A percentile compares a stretch with the other conserved stretches of the same genome.
These are phyloP conservation scores for Pararge aegeria DNA, from an alignment of 1,140 invertebrate species.

Conservation along the genomic window DNA sequence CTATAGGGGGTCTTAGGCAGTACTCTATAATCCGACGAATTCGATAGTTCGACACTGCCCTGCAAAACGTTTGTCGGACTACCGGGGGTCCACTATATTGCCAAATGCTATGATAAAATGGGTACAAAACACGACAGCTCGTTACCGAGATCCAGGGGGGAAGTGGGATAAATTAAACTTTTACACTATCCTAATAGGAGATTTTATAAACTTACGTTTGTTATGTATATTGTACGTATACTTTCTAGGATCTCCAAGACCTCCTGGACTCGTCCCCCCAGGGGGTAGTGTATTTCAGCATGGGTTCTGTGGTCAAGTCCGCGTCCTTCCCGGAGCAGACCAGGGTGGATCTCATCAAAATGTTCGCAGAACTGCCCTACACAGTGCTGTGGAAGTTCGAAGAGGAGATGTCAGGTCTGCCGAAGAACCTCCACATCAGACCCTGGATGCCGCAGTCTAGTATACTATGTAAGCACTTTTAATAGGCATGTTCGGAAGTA, in stretches of 20 bases:
- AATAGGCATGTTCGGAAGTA: too few relatives aligned
- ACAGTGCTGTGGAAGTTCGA: conserved; percentile 80
- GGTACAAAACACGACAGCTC: too few relatives aligned
- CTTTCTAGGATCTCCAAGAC: conserved; percentile 66
- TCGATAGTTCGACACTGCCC: too few relatives aligned
- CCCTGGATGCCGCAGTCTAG: conserved; percentile 84
- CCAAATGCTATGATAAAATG: too few relatives aligned
- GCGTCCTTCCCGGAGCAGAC: conserved; percentile 38
- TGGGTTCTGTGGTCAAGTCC: conserved; percentile 73
- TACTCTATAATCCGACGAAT: too few relatives aligned
- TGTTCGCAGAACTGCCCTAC: conserved; percentile 38
- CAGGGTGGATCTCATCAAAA: conserved; percentile 27
- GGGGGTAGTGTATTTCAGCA: conserved; percentile 81
- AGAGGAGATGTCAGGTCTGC: conserved; percentile 44
- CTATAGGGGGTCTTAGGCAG: too few relatives aligned
- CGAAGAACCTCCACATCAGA: conserved; percentile 80
- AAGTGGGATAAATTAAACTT: too few relatives aligned
- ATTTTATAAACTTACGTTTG: too few relatives aligned
- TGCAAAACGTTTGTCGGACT: too few relatives aligned
- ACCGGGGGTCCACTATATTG: too few relatives aligned
- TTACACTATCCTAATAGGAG: too few relatives aligned
- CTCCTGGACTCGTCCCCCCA: conserved; percentile 66
- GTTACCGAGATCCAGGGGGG: too few relatives aligned
- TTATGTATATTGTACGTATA: not conserved
- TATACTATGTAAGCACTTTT: conserved; percentile 73